Evolutionary conservation across 2,113 vertebrate species (phyloP).

Genomic region (Heterocephalus glaber): DNA sequence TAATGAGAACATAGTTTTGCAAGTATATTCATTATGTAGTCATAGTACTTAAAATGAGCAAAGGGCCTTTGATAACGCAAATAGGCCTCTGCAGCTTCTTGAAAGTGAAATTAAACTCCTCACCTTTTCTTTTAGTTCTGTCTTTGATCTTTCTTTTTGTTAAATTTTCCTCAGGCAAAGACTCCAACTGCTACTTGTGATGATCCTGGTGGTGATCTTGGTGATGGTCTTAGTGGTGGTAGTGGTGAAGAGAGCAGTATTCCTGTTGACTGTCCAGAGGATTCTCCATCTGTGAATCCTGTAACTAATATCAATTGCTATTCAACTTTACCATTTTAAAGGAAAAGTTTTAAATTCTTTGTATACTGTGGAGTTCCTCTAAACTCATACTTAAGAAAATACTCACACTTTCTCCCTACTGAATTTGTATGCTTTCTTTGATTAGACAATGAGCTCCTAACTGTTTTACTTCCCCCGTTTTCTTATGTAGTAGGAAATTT

Average conservation of each 20-base stretch:
- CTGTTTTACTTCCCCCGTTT: neutral
- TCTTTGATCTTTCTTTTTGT: slow-evolving; percentile 55
- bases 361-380: neutral
- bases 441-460: neutral
- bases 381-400: slow-evolving; percentile 1
- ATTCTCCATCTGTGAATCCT: slow-evolving; percentile 73
- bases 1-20: slow-evolving; percentile 22
- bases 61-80: slow-evolving; percentile 25
- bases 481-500: neutral
- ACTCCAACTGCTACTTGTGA: neutral
- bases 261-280: slow-evolving; percentile 83
- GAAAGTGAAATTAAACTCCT: slow-evolving; percentile 42
- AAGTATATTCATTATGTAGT: neutral
- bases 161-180: slow-evolving; percentile 69
- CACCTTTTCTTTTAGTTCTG: slow-evolving; percentile 26
- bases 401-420: neutral
- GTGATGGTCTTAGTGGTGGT: too few species aligned
- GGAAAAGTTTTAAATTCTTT: slow-evolving; percentile 12
- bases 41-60: neutral
- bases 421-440: neutral
- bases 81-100: slow-evolving; percentile 49
- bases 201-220: neutral
- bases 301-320: slow-evolving; percentile 78
- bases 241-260: slow-evolving; percentile 62
- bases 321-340: slow-evolving; percentile 42